These are phyloP conservation scores for Athalia cordata DNA, from an alignment of 2,888 invertebrate genomes.

Conservation along the genomic window DNA sequence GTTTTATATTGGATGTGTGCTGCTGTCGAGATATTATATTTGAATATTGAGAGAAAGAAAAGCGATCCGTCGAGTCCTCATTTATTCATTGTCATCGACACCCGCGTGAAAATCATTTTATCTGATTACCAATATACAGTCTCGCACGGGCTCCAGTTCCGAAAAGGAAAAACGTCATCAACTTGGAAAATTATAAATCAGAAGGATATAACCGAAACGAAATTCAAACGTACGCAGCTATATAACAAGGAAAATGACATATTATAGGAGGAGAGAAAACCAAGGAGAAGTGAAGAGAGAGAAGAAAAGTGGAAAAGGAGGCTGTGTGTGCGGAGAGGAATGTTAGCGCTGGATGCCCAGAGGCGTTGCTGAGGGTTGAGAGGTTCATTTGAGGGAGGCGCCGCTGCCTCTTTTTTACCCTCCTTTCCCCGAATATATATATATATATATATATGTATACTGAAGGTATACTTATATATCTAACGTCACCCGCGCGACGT, in stretches of 20 bases:
- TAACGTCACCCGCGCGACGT: not conserved
- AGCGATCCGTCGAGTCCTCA: no score
- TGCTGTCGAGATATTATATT: no score
- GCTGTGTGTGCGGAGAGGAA: conserved; percentile 10
- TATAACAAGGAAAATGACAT: not conserved
- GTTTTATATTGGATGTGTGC: no score
- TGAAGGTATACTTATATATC: no score
- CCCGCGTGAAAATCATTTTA: no score
- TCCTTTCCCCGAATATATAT: not conserved
- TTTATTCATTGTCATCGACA: no score
- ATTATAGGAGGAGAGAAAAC: not conserved
- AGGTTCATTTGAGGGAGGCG: conserved; percentile 41
- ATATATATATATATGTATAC: no score
- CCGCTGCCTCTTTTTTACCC: conserved; percentile 14
- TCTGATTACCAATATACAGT: no score
- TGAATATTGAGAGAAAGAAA: no score
- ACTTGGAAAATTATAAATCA: no score
- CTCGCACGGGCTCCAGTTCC: no score
- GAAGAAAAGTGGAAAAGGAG: not conserved
- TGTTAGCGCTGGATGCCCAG: conserved; percentile 15
- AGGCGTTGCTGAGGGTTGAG: conserved; percentile 31
- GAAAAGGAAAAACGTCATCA: no score
- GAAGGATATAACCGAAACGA: not conserved
- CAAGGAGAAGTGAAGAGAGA: not conserved
- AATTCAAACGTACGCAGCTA: not conserved